These are phyloP conservation scores for Myodes glareolus DNA, from an alignment of 2,113 vertebrate genomes.

Conservation along the genomic window DNA sequence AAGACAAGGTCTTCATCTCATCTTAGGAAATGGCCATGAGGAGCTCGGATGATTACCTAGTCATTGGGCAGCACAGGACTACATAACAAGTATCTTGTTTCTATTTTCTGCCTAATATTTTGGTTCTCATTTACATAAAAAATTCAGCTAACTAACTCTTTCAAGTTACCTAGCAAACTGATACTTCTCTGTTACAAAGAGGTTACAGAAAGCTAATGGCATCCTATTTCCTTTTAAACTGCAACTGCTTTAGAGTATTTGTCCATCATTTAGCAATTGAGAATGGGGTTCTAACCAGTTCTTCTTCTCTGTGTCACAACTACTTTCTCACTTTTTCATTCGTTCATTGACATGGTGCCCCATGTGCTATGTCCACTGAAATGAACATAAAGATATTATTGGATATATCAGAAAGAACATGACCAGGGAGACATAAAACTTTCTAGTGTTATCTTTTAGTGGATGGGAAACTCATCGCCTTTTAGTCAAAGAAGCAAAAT, in stretches of 20 bases:
- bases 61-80: neutral
- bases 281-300: neutral
- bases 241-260: neutral
- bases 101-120: neutral
- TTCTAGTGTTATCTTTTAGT: neutral
- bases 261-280: neutral
- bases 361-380: neutral
- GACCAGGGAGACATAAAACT: neutral
- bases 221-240: conserved; percentile 11
- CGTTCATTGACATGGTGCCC: no score
- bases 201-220: neutral
- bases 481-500: neutral
- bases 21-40: conserved; percentile 27
- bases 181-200: neutral
- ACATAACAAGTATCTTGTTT: neutral
- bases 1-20: neutral
- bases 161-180: neutral
- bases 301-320: neutral
- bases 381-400: neutral
- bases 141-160: neutral
- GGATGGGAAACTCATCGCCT: neutral
- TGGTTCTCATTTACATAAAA: neutral
- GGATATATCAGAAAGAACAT: neutral
- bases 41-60: neutral
- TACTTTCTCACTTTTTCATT: neutral